Evolutionary conservation across 2,888 invertebrate species (phyloP).

Genomic region (Netelia inedita): DNA sequence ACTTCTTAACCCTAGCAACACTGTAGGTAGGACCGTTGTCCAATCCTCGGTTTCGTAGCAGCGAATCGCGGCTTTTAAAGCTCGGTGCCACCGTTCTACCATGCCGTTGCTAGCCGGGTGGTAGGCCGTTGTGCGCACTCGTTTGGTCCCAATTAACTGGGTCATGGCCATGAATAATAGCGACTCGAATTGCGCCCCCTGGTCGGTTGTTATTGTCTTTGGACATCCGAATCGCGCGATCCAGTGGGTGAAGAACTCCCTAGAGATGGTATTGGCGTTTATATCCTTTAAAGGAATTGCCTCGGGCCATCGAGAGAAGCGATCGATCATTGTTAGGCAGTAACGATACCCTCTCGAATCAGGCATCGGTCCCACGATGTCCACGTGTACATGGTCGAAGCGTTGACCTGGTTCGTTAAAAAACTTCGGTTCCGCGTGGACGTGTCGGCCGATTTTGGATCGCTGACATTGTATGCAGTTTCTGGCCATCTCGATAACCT

Average conservation of each 20-base stretch:
- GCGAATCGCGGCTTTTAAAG: neutral
- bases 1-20: slow-evolving; percentile 73
- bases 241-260: slow-evolving; percentile 53
- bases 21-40: slow-evolving; percentile 71
- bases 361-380: slow-evolving; percentile 34
- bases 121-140: too few species aligned
- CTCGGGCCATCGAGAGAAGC: slow-evolving; percentile 32
- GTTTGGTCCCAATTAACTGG: too few species aligned
- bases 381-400: slow-evolving; percentile 36
- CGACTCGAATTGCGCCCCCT: too few species aligned
- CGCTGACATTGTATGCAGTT: too few species aligned
- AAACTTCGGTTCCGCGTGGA: neutral
- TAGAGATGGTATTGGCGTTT: slow-evolving; percentile 68
- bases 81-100: neutral
- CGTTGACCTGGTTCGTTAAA: slow-evolving; percentile 5
- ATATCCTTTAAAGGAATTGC: slow-evolving; percentile 27
- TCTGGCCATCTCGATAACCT: neutral
- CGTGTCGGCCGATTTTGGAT: neutral
- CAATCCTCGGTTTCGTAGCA: slow-evolving; percentile 12
- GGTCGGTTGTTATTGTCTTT: slow-evolving; percentile 59
- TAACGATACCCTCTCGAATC: slow-evolving; percentile 13
- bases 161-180: too few species aligned
- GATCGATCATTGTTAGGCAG: slow-evolving; percentile 38
- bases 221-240: too few species aligned
- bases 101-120: neutral